Evolutionary conservation across 2,797 vertebrate genomes (phyloP).

Genomic region (Petrocephalus sullivani): DNA sequence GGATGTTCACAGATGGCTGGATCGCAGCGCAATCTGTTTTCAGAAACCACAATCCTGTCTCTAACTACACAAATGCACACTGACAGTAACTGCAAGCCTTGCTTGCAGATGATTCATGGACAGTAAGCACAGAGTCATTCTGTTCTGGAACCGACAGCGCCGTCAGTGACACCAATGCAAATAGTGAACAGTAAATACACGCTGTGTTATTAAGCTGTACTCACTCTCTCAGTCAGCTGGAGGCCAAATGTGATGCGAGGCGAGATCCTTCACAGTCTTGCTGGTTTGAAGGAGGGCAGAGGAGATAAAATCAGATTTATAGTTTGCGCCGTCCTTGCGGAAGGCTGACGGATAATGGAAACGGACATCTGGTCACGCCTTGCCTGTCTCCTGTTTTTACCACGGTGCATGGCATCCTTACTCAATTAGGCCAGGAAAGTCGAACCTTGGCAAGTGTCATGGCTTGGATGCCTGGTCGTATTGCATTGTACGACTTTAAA

Average conservation of each 20-base stretch:
- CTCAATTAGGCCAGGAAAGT: not conserved
- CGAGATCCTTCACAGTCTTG: not conserved
- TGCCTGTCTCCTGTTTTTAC: not conserved
- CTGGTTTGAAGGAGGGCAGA: not conserved
- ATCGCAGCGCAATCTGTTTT: not conserved
- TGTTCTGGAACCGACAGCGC: not conserved
- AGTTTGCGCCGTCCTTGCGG: not conserved
- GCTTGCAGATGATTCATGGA: not conserved
- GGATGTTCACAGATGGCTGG: not conserved
- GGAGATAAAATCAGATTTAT: constrained; percentile 6
- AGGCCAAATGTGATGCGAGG: not conserved
- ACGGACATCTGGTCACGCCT: not conserved
- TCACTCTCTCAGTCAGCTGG: not conserved
- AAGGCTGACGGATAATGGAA: not conserved
- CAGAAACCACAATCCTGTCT: not conserved
- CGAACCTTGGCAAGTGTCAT: not conserved
- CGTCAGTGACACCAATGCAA: not conserved
- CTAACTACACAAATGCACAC: not conserved
- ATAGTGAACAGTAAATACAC: not conserved
- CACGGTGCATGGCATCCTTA: not conserved
- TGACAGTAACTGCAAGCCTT: not conserved
- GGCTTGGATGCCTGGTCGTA: not conserved
- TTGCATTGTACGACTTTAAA: not conserved
- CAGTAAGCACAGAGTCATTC: not conserved
- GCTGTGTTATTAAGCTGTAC: not conserved